phyloP scores from a whole-genome alignment of 2,797 vertebrate genomes.

The Leuciscus waleckii region DNA sequence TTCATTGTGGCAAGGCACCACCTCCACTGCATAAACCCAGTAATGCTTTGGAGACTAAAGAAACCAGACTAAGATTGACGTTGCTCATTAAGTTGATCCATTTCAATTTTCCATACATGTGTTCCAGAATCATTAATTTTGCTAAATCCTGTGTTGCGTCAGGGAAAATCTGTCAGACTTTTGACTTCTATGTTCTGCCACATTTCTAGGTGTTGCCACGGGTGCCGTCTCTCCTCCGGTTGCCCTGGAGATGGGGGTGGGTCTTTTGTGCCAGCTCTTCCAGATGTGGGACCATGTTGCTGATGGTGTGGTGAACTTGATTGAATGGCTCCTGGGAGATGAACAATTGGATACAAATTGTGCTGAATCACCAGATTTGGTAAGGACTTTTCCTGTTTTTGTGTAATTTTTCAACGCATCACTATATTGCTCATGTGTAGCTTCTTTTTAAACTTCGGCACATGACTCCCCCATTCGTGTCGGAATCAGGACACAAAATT shows the following conservation, averaged over 20 bases:
- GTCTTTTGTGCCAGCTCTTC: slow-evolving; percentile 84
- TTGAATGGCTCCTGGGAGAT: slow-evolving; percentile 88
- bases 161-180: background rate
- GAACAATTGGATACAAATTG: slow-evolving; percentile 48
- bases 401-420: background rate
- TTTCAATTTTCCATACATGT: slow-evolving; percentile 15
- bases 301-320: slow-evolving; percentile 75
- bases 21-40: slow-evolving; percentile 27
- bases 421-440: background rate
- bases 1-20: slow-evolving; percentile 25
- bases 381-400: slow-evolving; percentile 54
- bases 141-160: background rate
- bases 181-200: slow-evolving; percentile 11
- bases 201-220: slow-evolving; percentile 75
- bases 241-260: slow-evolving; percentile 83
- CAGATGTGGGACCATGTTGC: slow-evolving; percentile 78
- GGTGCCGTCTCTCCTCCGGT: slow-evolving; percentile 83
- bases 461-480: no score
- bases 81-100: background rate
- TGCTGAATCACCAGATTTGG: slow-evolving; percentile 68
- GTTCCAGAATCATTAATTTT: slow-evolving; percentile 4
- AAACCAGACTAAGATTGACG: slow-evolving; percentile 23
- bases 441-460: background rate
- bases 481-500: background rate
- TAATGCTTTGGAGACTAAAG: slow-evolving; percentile 20